These are phyloP conservation scores for Megaceryle torquata DNA, from an alignment of 2,113 vertebrate genomes.

Conservation along the genomic window DNA sequence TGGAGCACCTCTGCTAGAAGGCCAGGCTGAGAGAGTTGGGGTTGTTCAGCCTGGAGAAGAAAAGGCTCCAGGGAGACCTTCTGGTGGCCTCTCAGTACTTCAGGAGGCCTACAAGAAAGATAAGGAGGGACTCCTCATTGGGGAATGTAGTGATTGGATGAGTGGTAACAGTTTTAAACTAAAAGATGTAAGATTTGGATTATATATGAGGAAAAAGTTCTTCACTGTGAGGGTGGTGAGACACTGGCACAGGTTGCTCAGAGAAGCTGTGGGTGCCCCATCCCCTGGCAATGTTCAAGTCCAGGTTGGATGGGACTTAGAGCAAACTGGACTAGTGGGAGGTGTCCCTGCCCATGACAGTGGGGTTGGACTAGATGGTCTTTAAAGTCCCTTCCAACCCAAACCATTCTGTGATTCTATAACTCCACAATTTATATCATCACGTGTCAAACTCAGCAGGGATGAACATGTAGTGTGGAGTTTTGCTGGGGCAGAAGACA, in stretches of 20 bases:
- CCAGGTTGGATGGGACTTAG: background rate
- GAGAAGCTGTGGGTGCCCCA: background rate
- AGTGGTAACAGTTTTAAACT: background rate
- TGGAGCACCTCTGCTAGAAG: background rate
- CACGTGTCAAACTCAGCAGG: background rate
- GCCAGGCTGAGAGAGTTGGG: background rate
- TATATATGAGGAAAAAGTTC: background rate
- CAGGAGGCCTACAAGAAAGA: background rate
- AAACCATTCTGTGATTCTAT: background rate
- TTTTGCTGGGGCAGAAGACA: background rate
- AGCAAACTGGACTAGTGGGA: background rate
- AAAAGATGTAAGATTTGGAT: background rate
- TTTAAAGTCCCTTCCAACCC: background rate
- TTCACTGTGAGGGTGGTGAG: background rate
- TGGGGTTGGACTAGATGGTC: background rate
- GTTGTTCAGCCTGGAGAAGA: background rate
- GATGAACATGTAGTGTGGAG: background rate
- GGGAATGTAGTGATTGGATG: background rate
- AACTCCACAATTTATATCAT: background rate
- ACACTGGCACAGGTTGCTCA: background rate
- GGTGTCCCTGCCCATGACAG: background rate
- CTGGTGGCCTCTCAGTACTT: background rate
- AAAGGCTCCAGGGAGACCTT: background rate
- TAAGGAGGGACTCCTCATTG: background rate
- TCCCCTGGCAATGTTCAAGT: background rate